A percentile compares a stretch with the other conserved stretches of the same genome.
Conservation (phyloP, 2,113 vertebrate species). For the Ailuropoda melanoleuca region DNA sequence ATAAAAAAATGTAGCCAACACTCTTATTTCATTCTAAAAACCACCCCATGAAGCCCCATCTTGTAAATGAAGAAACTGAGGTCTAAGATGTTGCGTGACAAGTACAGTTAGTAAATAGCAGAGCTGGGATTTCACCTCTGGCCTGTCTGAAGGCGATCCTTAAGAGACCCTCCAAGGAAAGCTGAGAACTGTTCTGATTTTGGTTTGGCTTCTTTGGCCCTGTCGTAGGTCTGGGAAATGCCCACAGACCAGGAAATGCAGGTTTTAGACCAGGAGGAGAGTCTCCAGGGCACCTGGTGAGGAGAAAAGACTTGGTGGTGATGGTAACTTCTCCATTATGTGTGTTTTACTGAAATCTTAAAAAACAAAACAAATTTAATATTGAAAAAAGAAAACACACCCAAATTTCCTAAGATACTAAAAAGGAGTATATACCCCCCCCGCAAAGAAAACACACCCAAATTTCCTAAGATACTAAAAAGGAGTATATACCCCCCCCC, state of each 20-base stretch:
- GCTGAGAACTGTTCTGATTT: neutral
- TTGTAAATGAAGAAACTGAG: neutral
- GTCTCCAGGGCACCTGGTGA: too few species aligned
- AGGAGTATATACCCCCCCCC: too few species aligned
- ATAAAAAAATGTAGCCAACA: neutral
- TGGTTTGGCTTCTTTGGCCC: neutral
- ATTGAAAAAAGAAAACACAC: neutral
- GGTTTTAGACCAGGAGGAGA: neutral
- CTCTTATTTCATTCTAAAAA: neutral
- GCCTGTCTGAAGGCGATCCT: neutral
- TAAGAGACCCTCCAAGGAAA: neutral
- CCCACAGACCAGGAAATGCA: neutral
- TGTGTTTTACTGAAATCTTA: neutral
- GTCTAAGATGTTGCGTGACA: neutral
- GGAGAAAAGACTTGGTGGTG: neutral
- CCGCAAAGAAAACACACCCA: too few species aligned
- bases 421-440: neutral
- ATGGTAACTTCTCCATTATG: neutral
- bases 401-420: neutral
- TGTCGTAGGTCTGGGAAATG: neutral
- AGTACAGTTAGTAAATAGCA: accelerated
- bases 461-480: too few species aligned
- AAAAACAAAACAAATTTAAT: neutral
- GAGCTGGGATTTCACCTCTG: neutral
- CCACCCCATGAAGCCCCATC: neutral